These are phyloP conservation scores for Brachionus paranguensis DNA, from an alignment of 1,140 invertebrate species.

Conservation along the genomic window DNA sequence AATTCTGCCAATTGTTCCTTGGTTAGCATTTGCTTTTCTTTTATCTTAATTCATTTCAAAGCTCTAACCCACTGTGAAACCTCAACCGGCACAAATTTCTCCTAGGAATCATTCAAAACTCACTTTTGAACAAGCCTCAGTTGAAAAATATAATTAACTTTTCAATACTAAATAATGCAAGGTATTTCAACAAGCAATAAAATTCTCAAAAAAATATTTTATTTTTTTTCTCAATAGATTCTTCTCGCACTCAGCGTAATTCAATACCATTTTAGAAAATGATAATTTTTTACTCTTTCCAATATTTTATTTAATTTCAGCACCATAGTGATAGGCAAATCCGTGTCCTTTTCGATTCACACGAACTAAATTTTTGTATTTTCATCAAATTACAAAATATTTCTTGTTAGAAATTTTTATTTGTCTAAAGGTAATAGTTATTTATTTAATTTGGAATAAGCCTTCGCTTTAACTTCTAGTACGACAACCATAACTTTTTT, in stretches of 20 bases:
- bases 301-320: not conserved
- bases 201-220: not conserved
- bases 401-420: not conserved
- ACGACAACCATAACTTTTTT: not conserved
- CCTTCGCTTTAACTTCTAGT: not conserved
- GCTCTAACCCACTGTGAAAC: not conserved
- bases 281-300: not conserved
- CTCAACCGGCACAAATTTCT: not conserved
- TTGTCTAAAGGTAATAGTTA: not conserved
- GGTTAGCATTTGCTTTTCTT: not conserved
- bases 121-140: not conserved
- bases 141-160: not conserved
- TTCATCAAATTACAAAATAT: slow-evolving; percentile 18
- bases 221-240: not conserved
- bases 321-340: not conserved
- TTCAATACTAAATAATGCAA: not conserved
- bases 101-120: not conserved
- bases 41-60: not conserved
- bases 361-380: not conserved
- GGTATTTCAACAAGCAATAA: not conserved
- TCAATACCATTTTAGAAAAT: not conserved
- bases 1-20: not conserved
- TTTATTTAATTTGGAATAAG: slow-evolving; percentile 8
- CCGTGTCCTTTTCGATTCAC: not conserved
- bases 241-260: not conserved